phyloP scores from a whole-genome alignment of 2,888 invertebrate species.

The Sphecodes monilicornis region DNA sequence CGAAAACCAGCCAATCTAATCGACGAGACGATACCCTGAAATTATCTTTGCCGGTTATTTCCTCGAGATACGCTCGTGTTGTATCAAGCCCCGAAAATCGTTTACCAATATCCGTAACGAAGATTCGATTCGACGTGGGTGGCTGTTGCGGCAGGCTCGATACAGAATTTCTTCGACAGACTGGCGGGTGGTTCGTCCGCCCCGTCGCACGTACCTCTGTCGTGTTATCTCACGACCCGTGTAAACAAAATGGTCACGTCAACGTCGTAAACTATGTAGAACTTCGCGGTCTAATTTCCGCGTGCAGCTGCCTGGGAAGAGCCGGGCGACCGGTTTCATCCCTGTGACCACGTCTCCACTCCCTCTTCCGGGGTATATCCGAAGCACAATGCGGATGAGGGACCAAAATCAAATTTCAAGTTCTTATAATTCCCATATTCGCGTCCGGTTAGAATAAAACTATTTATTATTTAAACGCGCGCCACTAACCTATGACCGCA shows the following conservation, averaged over 20 bases:
- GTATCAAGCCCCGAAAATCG: constrained; percentile 37
- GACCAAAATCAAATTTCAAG: neutral
- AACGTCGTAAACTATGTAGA: constrained; percentile 75
- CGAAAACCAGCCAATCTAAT: neutral
- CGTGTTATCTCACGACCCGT: constrained; percentile 47
- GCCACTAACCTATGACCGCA: too few species aligned
- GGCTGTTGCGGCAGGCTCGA: constrained; percentile 9
- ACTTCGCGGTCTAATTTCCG: constrained; percentile 78
- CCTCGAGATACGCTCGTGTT: constrained; percentile 9
- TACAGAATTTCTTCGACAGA: constrained; percentile 38
- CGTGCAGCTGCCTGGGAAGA: constrained; percentile 41
- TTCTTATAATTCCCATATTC: neutral
- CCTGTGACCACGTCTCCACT: constrained; percentile 27
- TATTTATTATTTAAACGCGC: too few species aligned
- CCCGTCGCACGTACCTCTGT: constrained; percentile 19
- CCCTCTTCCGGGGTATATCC: neutral
- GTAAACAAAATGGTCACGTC: constrained; percentile 77
- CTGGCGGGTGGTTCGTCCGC: neutral
- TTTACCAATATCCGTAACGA: constrained; percentile 55
- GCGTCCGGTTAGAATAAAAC: neutral
- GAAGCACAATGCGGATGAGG: neutral
- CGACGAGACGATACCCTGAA: neutral
- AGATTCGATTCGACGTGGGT: constrained; percentile 31
- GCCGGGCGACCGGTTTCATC: constrained; percentile 18
- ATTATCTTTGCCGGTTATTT: constrained; percentile 30